Conservation (phyloP, 2,113 vertebrate genomes). For the Odocoileus hemionus region DNA sequence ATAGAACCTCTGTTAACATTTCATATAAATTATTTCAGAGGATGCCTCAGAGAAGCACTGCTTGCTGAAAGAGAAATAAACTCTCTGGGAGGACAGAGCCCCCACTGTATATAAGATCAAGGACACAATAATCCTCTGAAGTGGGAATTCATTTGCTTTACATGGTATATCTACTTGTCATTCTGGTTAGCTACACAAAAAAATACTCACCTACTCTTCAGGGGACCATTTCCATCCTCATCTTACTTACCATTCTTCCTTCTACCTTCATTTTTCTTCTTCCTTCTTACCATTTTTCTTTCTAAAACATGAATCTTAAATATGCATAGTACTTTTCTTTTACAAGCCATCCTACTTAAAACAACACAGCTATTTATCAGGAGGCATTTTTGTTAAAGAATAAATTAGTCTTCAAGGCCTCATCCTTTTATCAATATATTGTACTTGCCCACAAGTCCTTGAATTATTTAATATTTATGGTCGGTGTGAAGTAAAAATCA, state of each 20-base stretch:
- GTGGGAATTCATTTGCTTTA: not conserved
- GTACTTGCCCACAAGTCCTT: not conserved
- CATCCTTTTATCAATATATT: not conserved
- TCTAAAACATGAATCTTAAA: no score
- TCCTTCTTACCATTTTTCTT: not conserved
- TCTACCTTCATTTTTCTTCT: not conserved
- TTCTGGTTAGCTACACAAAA: not conserved
- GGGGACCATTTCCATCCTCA: fast-evolving
- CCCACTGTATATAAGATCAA: no score
- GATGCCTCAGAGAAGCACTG: not conserved
- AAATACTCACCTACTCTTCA: not conserved
- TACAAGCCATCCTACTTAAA: not conserved
- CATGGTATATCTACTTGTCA: not conserved
- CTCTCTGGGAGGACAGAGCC: not conserved
- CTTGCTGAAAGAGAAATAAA: not conserved
- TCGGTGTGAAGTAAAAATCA: not conserved
- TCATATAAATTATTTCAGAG: not conserved
- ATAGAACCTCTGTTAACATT: not conserved
- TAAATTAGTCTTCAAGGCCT: not conserved
- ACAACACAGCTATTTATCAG: not conserved
- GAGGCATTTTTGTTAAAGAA: not conserved
- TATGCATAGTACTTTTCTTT: not conserved
- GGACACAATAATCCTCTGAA: not conserved
- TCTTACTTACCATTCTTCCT: not conserved
- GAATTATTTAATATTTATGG: not conserved